Evolutionary conservation across 2,113 vertebrate species (phyloP).

Genomic region (Excalfactoria chinensis): DNA sequence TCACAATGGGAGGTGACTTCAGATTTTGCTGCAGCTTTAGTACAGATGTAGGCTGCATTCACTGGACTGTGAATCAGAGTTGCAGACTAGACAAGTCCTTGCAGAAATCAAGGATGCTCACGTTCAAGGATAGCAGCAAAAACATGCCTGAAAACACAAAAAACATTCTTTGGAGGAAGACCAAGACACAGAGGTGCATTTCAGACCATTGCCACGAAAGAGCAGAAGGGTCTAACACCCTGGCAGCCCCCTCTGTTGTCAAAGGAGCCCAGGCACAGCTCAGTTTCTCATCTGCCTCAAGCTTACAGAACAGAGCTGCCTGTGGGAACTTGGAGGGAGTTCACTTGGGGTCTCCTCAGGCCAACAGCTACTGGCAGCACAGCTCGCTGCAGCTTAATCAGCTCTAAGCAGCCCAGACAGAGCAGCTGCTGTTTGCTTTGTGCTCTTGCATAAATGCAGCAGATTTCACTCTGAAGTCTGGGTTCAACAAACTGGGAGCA

Average conservation of each 20-base stretch:
- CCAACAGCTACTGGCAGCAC: not conserved
- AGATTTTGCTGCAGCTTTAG: not conserved
- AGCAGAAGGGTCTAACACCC: not conserved
- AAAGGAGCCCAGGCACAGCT: not conserved
- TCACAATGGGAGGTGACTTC: not conserved
- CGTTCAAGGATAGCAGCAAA: not conserved
- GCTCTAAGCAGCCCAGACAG: not conserved
- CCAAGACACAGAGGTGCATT: not conserved
- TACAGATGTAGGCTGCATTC: not conserved
- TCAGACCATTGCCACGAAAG: not conserved
- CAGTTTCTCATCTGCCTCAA: not conserved
- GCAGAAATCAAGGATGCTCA: not conserved
- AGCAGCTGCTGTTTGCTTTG: not conserved
- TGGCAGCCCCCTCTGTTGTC: not conserved
- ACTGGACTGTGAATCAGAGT: not conserved
- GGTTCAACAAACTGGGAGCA: not conserved
- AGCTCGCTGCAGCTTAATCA: not conserved
- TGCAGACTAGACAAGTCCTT: fast-evolving
- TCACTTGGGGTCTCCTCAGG: not conserved
- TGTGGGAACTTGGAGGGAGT: not conserved
- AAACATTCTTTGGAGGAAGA: not conserved
- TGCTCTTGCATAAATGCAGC: not conserved
- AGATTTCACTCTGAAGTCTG: not conserved
- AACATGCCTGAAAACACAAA: not conserved
- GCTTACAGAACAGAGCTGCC: not conserved